Base-by-base conservation (phyloP, 2,888 invertebrate species). In the Endotricha flammealis region DNA sequence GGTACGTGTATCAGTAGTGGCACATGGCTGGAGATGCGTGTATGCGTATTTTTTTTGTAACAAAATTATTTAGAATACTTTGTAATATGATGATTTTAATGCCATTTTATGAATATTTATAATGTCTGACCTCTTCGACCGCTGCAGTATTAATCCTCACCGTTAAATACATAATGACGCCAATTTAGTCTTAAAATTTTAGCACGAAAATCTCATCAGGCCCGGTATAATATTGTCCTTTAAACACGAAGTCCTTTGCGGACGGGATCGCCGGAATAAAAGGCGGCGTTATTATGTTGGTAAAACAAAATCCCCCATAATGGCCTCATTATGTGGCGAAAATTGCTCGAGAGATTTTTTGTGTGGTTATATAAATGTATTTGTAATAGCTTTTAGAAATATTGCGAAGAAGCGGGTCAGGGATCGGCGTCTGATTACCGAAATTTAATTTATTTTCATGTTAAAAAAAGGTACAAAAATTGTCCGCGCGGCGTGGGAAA, bases 311-410 rank as follows among this genome's bases (percentile, higher is more conserved):
- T 86, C 81, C 85, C 67, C 75, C 78, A 76, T 86, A 86, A 86
- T 86, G 76, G 85, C 79, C 85, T 85, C 77, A 86, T 86, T 86
- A 86, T 83, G 78, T 85, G 85, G 86, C 86, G 86, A 85, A 86
- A 86, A 86, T 86, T 86, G 86, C 75, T 66, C 76, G 74, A 80
- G 78, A 83, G 72, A 68, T 85, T 83, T 83, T 86, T 86, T 85
- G 81, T 81, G 78, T 63, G 69, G 76, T 73, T 68, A 78, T 83
- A 85, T 85, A 83, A 85, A 85, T 83, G 85, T 85, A 83, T 86
- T 85, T 85, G 86, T 83, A 83, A 83, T 83, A 85, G 85, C 82
- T 83, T 85, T 81, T 83, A 85, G 83, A 85, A 77, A 85, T 83
- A 86, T 83, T 81, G 85, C 85, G 64, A 83, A 75, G 83, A 69